Evolutionary conservation across 2,888 invertebrate species (phyloP), one percentile per base, ranked within the genome.

Genomic region (Diarsia mendica): DNA sequence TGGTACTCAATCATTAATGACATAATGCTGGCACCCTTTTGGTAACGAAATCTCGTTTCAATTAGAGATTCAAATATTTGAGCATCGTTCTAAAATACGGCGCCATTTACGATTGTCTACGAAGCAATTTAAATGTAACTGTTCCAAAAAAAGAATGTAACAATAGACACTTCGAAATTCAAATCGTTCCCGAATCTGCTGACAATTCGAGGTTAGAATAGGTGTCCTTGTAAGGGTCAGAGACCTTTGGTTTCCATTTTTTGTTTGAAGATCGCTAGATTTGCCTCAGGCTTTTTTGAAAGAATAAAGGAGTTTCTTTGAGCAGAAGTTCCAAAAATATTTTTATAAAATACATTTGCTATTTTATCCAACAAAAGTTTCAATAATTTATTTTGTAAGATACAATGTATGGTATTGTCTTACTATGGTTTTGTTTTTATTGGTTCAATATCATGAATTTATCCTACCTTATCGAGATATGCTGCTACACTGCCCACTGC

Each of bases 91-190:
- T 58, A 58, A 20, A 72, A 58, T 23, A 58, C 8, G 58, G 20
- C 20, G 0, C 8, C 46, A 46, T 44, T 44, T 9, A 46, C 33
- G 20, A 75, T 71, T 76, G 72, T 53, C 48, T 72, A 28, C 5
- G 28, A 53, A 70, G 51, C 48, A 61, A 53, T 79, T 79, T 33
- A 28, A 71, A 63, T 53, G 8, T 44, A 33, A 33, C 15, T 49
- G 44, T 64, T 61, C 81, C 75, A 75, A 75, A 81, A 55, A 51
- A 46, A 23, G 23, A 75, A 61, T 55, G 13, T 53, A 49, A 78
- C 76, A 81, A 81, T 81, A 81, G 78, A 63, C 61, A 78, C 61
- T 78, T 78, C 76, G 11, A 67, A 63, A 76, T 73, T 81, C 61
- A 76, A 75, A 81, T 81, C 33, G 53, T 49, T 63, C 53, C 49